Percentiles rank a stretch among this genome's conserved stretches.
phyloP scores from a whole-genome alignment of 2,113 vertebrate species.

The human (Homo sapiens) region GRCh38 chr14:103542501-103543000 shows the following conservation, averaged over 20 bases:
- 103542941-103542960: constrained; percentile 70
- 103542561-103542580: background rate
- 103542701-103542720: background rate
- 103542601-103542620: background rate
- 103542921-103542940: constrained; percentile 65
- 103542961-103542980: constrained; percentile 64
- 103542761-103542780: rapidly evolving
- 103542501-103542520: background rate
- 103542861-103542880: constrained; percentile 73
- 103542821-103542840: background rate
- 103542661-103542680: background rate
- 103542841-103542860: background rate
- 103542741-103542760: background rate
- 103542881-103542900: background rate
- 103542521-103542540: background rate
- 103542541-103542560: background rate
- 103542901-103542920: constrained; percentile 51
- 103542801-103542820: background rate
- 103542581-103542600: background rate
- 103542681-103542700: background rate
- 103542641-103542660: background rate
- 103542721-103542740: background rate
- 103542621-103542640: background rate
- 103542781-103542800: background rate
- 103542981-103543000: constrained; percentile 67